Conservation (phyloP, 2,113 vertebrate species). For the Egretta garzetta region DNA sequence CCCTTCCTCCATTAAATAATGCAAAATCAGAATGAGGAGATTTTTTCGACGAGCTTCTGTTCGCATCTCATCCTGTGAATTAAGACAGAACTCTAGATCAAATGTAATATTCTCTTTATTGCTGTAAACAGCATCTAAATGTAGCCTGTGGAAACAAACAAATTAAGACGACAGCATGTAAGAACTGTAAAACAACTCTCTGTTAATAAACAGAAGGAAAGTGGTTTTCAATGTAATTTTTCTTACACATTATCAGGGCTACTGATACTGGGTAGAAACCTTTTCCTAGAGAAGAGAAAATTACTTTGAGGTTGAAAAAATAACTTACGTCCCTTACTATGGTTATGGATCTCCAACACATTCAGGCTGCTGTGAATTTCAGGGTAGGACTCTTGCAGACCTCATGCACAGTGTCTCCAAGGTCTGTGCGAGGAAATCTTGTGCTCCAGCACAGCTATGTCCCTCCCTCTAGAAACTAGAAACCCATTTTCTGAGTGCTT, state of each 20-base stretch:
- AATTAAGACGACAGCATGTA: conserved; percentile 57
- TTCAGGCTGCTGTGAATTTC: neutral
- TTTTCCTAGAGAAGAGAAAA: conserved; percentile 30
- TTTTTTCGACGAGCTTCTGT: conserved; percentile 87
- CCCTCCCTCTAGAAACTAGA: neutral
- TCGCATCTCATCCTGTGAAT: conserved; percentile 84
- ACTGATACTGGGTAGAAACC: neutral
- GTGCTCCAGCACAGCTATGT: neutral
- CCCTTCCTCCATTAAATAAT: conserved; percentile 92
- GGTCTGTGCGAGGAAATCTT: neutral
- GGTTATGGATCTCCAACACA: neutral
- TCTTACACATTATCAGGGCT: conserved; percentile 30
- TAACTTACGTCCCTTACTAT: neutral
- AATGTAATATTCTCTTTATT: conserved; percentile 34
- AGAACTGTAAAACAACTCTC: conserved; percentile 43
- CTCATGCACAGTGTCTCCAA: neutral
- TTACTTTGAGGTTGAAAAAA: neutral
- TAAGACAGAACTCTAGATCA: conserved; percentile 63
- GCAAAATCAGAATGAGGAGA: conserved; percentile 90
- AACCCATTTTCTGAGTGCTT: neutral
- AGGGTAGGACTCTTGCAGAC: neutral
- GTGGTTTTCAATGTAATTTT: conserved; percentile 39
- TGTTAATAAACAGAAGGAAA: conserved; percentile 41
- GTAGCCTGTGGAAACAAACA: conserved; percentile 62
- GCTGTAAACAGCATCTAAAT: conserved; percentile 38